Conservation (phyloP, 1,140 invertebrate species). For the Drosophila kurseongensis region DNA sequence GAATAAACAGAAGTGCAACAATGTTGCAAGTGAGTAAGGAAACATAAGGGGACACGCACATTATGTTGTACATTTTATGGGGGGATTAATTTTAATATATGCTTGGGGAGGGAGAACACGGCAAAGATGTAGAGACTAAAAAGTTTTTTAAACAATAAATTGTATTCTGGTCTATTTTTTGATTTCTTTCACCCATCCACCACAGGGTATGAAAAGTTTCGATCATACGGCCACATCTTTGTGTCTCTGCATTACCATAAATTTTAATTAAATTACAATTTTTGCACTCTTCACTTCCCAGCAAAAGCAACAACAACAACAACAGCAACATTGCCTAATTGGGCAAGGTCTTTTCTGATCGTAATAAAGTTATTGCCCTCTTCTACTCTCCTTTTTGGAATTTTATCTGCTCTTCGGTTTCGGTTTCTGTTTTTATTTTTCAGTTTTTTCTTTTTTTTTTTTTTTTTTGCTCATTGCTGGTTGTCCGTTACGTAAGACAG, state of each 20-base stretch:
- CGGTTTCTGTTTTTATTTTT: conserved; percentile 22
- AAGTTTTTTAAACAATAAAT: too few relatives aligned
- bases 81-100: neutral
- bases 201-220: neutral
- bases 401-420: conserved; percentile 24
- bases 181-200: neutral
- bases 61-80: neutral
- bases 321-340: conserved; percentile 41
- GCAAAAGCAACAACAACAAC: neutral
- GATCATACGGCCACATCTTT: neutral
- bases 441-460: conserved; percentile 1
- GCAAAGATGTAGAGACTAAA: too few relatives aligned
- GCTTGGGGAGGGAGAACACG: too few relatives aligned
- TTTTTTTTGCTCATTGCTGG: conserved; percentile 27
- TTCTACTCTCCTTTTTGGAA: conserved; percentile 21
- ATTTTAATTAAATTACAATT: conserved; percentile 54
- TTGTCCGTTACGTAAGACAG: conserved; percentile 51
- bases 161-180: neutral
- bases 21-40: conserved; percentile 22
- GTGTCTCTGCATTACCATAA: conserved; percentile 33
- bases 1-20: conserved; percentile 31
- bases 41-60: conserved; percentile 1
- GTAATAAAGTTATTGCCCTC: conserved; percentile 63
- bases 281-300: conserved; percentile 23
- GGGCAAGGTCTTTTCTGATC: conserved; percentile 63